phyloP scores from a whole-genome alignment of 64 coral and sea anemone genomes.

The Acropora tenuis region DNA sequence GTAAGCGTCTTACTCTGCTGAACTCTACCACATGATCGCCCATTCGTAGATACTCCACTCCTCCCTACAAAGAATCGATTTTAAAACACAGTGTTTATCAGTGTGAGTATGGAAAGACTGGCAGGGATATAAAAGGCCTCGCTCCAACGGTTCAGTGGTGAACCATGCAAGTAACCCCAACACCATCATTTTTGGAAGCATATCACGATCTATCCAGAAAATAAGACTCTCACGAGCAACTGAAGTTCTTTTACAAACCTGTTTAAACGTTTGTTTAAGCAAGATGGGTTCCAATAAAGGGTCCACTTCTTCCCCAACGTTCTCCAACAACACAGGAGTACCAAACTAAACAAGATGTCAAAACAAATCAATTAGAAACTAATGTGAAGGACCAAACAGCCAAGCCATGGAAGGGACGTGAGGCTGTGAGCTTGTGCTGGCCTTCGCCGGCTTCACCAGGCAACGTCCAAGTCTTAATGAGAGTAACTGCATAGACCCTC shows the following conservation, averaged over 20 bases:
- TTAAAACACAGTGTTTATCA: not conserved
- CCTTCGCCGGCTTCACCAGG: too few species aligned
- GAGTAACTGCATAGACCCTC: too few species aligned
- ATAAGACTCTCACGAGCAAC: not conserved
- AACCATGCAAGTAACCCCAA: too few species aligned
- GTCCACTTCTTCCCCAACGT: constrained; percentile 71
- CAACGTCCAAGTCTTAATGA: too few species aligned
- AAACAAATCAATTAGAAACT: too few species aligned
- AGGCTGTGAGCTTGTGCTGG: too few species aligned
- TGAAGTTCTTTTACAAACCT: constrained; percentile 15
- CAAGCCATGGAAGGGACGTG: too few species aligned
- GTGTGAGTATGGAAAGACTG: not conserved
- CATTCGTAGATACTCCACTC: constrained; percentile 92
- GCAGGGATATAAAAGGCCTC: too few species aligned
- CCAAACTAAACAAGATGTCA: constrained; percentile 41
- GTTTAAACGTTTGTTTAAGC: constrained; percentile 65
- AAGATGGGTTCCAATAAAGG: constrained; percentile 64
- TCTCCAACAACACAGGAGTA: constrained; percentile 67
- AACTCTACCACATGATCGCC: constrained; percentile 96
- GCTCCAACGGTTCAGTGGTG: not conserved
- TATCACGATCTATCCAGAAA: not conserved
- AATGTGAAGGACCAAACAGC: too few species aligned
- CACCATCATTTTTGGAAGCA: too few species aligned
- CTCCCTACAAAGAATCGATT: constrained; percentile 68
- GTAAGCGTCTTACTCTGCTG: constrained; percentile 73